These are phyloP conservation scores for Panthera uncia DNA, from an alignment of 2,113 vertebrate species.

Conservation along the genomic window DNA sequence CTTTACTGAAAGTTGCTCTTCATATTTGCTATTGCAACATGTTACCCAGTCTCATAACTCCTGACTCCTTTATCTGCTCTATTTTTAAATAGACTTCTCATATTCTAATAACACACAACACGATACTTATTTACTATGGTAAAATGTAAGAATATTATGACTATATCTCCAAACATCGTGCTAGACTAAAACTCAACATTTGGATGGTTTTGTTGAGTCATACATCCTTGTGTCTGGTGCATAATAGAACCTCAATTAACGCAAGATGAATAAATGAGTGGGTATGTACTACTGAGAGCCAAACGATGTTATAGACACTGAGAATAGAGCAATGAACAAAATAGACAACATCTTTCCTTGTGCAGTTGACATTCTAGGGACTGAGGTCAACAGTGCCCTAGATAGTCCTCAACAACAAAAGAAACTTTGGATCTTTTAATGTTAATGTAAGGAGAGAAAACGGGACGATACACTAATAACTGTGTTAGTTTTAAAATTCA, in stretches of 20 bases:
- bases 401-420: background rate
- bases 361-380: background rate
- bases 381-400: background rate
- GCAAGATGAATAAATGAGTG: background rate
- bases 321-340: background rate
- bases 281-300: background rate
- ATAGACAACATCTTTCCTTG: background rate
- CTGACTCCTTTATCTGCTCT: background rate
- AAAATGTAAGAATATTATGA: background rate
- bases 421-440: background rate
- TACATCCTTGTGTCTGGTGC: background rate
- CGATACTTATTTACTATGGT: background rate
- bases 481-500: background rate
- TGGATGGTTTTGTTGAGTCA: background rate
- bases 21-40: background rate
- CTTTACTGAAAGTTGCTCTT: background rate
- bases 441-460: background rate
- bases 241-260: background rate
- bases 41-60: background rate
- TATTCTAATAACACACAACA: background rate
- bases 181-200: background rate
- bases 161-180: background rate
- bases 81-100: background rate
- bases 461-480: background rate
- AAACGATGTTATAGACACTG: background rate